A percentile compares a stretch with the other conserved stretches of the same genome.
Conservation (phyloP, 92 coral and sea anemone genomes). For the Porites rus region DNA sequence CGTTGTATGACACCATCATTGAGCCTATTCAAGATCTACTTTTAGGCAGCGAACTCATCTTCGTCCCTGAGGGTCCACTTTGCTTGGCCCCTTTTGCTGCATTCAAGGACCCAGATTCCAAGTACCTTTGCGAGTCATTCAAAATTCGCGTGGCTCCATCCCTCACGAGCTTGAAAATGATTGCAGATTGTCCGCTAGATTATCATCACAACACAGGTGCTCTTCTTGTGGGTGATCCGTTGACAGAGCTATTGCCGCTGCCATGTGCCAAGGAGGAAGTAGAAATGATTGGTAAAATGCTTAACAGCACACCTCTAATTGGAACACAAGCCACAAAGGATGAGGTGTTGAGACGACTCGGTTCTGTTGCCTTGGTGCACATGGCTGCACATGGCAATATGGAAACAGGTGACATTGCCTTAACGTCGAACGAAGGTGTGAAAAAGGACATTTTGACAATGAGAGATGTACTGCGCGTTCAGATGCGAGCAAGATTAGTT, state of each 20-base stretch:
- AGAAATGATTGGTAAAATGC: constrained; percentile 10
- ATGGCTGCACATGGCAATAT: constrained; percentile 23
- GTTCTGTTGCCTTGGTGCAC: constrained; percentile 13
- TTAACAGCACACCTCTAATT: neutral
- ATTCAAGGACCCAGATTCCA: neutral
- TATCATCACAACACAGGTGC: neutral
- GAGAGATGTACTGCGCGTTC: constrained; percentile 17
- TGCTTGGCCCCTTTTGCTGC: constrained; percentile 35
- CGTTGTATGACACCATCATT: neutral
- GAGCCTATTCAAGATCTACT: neutral
- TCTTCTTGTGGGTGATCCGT: constrained; percentile 18
- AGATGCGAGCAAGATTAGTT: constrained; percentile 10
- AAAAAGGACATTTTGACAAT: neutral
- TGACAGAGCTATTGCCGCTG: neutral
- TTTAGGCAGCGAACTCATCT: neutral
- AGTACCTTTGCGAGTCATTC: constrained; percentile 1
- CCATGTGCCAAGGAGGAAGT: constrained; percentile 10
- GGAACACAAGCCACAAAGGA: constrained; percentile 10
- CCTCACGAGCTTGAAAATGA: constrained; percentile 3
- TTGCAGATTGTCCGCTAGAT: neutral
- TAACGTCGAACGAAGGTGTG: neutral
- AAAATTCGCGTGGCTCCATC: constrained; percentile 20
- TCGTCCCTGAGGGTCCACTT: constrained; percentile 17
- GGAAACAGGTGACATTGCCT: constrained; percentile 16
- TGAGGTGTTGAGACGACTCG: neutral